Evolutionary conservation across 2,888 invertebrate species (phyloP).

Genomic region (Drosophila niveifrons): DNA sequence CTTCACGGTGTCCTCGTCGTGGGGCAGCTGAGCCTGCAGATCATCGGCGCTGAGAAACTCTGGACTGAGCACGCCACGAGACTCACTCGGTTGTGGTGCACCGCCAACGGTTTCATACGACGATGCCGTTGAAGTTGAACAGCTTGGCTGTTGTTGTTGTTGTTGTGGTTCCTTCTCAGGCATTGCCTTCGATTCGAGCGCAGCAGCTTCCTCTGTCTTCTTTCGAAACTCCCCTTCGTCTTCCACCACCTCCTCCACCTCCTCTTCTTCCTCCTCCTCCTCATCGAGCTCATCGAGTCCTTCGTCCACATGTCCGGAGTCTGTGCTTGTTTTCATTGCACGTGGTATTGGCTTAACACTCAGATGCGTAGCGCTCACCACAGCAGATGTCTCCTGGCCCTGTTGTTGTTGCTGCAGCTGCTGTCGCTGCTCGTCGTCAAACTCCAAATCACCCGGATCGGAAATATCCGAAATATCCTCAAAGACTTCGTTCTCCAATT

Average conservation of each 20-base stretch:
- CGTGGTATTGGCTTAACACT: conserved; percentile 82
- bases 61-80: conserved; percentile 76
- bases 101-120: conserved; percentile 85
- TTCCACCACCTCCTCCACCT: conserved; percentile 42
- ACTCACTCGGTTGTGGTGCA: conserved; percentile 60
- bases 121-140: conserved; percentile 84
- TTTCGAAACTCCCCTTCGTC: conserved; percentile 35
- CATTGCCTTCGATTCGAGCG: conserved; percentile 24
- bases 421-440: conserved; percentile 76
- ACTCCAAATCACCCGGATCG: conserved; percentile 85
- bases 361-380: conserved; percentile 49
- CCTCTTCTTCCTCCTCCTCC: conserved; percentile 52
- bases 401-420: conserved; percentile 30
- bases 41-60: conserved; percentile 86
- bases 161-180: conserved; percentile 23
- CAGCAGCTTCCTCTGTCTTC: conserved; percentile 6
- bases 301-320: conserved; percentile 85
- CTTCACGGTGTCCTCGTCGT: conserved; percentile 54
- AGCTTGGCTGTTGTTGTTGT: conserved; percentile 55
- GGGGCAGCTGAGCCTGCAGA: conserved; percentile 79
- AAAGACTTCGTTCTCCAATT: conserved; percentile 87
- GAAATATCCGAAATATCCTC: conserved; percentile 87
- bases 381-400: not conserved
- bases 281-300: conserved; percentile 83
- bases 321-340: conserved; percentile 85